Base-by-base conservation (phyloP, 2,797 vertebrate genomes). In the Yasuhikotakia modesta region DNA sequence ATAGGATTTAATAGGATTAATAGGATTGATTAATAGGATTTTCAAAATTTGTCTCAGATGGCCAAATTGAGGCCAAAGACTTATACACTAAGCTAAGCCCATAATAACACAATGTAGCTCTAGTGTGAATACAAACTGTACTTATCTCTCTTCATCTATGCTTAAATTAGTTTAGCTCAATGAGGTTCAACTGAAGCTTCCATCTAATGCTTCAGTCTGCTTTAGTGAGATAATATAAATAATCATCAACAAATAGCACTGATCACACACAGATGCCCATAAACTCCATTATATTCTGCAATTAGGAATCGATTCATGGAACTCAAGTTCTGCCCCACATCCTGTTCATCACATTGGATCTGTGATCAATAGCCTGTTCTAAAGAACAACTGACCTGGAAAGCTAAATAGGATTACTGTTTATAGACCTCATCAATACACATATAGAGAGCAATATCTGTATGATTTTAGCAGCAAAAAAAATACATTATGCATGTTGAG, bases 251-350 rank as follows among this genome's bases (percentile, higher is more conserved):
- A 24, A 13, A 17, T 46, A 46, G 13, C 53, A 19, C 12, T 30
- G 45, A 63, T 55, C 12, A 32, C 30, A 64, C 30, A 76, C 21
- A 35, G 17, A 50, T 63, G 2, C 58, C 73, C 27, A 22, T 55
- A 63, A 74, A 76, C 83, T 73, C 78, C 83, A 79, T 61, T 57
- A 57, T 30, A 30, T 60, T 60, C 82, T 77, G 85, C 88, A 90
- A 87, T 88, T 84, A 85, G 81, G 60, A 78, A 94, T 96, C 87
- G 84, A 96, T 96, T 83, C 77, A 85, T 89, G 84, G 82, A 85
- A 86, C 82, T 87, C 87, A 85, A 83, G 77, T 87, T 91, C 21
- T 2, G 86, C 87, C 87, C 88, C 89, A 89, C 88, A 88, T 89
- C 87, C 85, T 81, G 80, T 87, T 86, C 88, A 87, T 89, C 85